A percentile compares a stretch with the other conserved stretches of the same genome.
Evolutionary conservation across 53 echinoderm and acorn worm species (phyloP).

Genomic region (Patiria pectinifera): DNA sequence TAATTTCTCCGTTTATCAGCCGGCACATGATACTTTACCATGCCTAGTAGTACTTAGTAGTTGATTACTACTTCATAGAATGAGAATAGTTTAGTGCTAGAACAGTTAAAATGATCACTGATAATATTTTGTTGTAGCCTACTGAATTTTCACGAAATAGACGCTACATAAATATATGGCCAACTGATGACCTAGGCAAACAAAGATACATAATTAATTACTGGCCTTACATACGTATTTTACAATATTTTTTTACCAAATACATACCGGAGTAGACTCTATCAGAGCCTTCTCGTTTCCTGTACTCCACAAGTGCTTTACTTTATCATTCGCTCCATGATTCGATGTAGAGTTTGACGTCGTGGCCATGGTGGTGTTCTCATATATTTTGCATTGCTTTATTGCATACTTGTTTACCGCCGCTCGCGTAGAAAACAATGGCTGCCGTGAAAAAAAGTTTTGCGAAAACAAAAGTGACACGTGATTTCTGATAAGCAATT

Average conservation of each 20-base stretch:
- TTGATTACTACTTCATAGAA: slow-evolving; percentile 6
- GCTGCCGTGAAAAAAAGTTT: not conserved
- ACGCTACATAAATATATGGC: not conserved
- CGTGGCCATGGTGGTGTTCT: not conserved
- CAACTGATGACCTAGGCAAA: not conserved
- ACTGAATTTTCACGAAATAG: not conserved
- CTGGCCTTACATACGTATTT: not conserved
- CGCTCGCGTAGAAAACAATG: not conserved
- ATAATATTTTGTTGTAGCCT: too few species aligned
- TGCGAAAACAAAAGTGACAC: not conserved
- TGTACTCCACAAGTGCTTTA: not conserved
- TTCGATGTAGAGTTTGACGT: not conserved
- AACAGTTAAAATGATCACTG: not conserved
- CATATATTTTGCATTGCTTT: not conserved
- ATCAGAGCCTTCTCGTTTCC: not conserved
- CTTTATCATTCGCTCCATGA: too few species aligned
- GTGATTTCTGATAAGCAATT: not conserved
- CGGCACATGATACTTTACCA: not conserved
- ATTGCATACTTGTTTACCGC: slow-evolving; percentile 1
- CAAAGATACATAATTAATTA: not conserved
- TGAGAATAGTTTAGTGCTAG: not conserved
- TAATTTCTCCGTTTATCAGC: not conserved
- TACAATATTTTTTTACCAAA: not conserved
- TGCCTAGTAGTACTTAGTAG: not conserved
- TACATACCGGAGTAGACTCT: not conserved